A percentile compares a stretch with the other conserved stretches of the same genome.
These are phyloP conservation scores for Ectropis crepuscularia DNA, from an alignment of 2,888 invertebrate species.

Conservation along the genomic window DNA sequence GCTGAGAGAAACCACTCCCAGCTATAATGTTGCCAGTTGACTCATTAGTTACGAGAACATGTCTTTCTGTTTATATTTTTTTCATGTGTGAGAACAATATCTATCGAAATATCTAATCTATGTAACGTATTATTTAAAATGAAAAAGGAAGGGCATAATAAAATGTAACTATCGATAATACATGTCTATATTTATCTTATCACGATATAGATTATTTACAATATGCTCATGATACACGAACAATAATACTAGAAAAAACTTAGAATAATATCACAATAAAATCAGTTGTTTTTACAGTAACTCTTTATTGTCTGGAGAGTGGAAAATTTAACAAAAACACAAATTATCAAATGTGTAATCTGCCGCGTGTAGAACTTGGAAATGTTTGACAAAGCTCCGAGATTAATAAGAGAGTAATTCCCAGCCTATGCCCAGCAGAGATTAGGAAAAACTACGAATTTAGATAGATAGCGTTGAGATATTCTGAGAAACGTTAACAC, in stretches of 20 bases:
- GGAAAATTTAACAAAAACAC: background rate
- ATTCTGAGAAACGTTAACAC: too few relatives aligned
- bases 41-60: too few relatives aligned
- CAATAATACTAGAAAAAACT: conserved; percentile 20
- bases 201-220: conserved; percentile 29
- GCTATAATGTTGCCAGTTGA: too few relatives aligned
- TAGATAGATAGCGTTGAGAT: too few relatives aligned
- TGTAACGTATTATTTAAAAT: too few relatives aligned
- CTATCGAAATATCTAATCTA: background rate
- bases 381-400: too few relatives aligned
- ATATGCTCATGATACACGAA: conserved; percentile 43
- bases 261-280: conserved; percentile 59
- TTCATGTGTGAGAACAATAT: background rate
- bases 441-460: too few relatives aligned
- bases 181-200: conserved; percentile 33
- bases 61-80: too few relatives aligned
- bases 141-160: background rate
- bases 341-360: background rate
- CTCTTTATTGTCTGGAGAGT: conserved; percentile 5
- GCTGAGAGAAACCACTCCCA: too few relatives aligned
- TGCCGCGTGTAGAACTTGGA: too few relatives aligned
- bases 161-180: conserved; percentile 2
- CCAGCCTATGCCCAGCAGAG: too few relatives aligned
- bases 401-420: too few relatives aligned
- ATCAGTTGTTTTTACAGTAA: conserved; percentile 2